These are phyloP conservation scores for Amiota mariae DNA, from an alignment of 2,888 invertebrate genomes.

Conservation along the genomic window DNA sequence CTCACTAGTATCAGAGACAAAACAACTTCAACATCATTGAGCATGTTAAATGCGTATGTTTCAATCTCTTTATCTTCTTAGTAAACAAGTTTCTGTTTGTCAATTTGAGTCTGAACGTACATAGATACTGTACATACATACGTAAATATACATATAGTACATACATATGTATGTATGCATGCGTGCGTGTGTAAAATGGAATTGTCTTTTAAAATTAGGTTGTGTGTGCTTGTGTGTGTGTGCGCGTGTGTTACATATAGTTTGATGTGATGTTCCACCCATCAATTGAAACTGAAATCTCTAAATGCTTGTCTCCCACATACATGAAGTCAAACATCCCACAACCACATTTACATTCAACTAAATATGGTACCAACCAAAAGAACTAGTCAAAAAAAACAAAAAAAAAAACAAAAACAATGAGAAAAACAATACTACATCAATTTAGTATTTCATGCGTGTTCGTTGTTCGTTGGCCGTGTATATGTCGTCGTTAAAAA, in stretches of 20 bases:
- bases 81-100: not conserved
- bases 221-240: not conserved
- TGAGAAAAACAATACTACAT: slow-evolving; percentile 13
- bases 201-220: not conserved
- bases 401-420: slow-evolving; percentile 3
- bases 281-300: not conserved
- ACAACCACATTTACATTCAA: not conserved
- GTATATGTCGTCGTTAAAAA: slow-evolving; percentile 3
- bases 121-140: not conserved
- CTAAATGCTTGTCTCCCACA: not conserved
- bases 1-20: not conserved
- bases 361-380: not conserved
- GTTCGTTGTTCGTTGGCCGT: not conserved
- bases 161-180: not conserved
- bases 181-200: slow-evolving; percentile 2
- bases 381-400: not conserved
- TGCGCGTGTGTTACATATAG: too few species aligned
- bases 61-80: not conserved
- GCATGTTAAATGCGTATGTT: not conserved
- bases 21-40: slow-evolving; percentile 3
- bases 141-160: not conserved
- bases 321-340: too few species aligned
- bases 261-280: not conserved
- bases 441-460: slow-evolving; percentile 17
- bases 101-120: not conserved